Conservation (phyloP, 2,888 invertebrate species). For the Caenorhabditis afra region DNA sequence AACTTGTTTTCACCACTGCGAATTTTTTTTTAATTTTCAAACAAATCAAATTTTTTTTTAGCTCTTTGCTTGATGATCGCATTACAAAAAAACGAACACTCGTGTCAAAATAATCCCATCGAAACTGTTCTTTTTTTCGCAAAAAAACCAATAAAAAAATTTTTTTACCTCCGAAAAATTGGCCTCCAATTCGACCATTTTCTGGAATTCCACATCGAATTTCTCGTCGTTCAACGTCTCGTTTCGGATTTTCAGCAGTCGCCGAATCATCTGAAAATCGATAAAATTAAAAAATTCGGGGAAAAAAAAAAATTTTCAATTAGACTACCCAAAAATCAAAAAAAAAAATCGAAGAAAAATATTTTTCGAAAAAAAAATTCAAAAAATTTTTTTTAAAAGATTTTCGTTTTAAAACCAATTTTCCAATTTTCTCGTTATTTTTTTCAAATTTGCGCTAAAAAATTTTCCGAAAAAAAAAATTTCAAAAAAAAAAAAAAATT, state of each 20-base stretch:
- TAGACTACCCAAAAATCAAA: too few species aligned
- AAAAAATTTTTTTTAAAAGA: too few species aligned
- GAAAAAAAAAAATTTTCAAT: not conserved
- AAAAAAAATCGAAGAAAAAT: too few species aligned
- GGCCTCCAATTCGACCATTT: conserved; percentile 7
- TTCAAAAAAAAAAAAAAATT: too few species aligned
- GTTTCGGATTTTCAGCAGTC: conserved; percentile 9
- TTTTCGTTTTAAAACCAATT: too few species aligned
- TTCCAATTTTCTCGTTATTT: too few species aligned
- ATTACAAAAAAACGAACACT: not conserved
- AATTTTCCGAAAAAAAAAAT: not conserved
- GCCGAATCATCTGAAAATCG: conserved; percentile 10
- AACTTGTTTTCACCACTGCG: too few species aligned
- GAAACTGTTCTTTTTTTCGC: not conserved
- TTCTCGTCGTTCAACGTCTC: not conserved
- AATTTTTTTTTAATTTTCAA: too few species aligned
- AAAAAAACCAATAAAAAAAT: conserved; percentile 8
- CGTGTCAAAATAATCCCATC: too few species aligned
- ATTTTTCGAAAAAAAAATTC: not conserved
- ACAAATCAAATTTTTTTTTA: too few species aligned
- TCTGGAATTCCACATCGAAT: not conserved
- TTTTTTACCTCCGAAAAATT: not conserved
- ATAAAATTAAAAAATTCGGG: not conserved
- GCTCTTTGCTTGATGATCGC: too few species aligned
- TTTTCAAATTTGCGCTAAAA: too few species aligned